Evolutionary conservation across 2,888 invertebrate species (phyloP), one percentile per base, ranked within the genome.

Genomic region (Ectemnius continuus): DNA sequence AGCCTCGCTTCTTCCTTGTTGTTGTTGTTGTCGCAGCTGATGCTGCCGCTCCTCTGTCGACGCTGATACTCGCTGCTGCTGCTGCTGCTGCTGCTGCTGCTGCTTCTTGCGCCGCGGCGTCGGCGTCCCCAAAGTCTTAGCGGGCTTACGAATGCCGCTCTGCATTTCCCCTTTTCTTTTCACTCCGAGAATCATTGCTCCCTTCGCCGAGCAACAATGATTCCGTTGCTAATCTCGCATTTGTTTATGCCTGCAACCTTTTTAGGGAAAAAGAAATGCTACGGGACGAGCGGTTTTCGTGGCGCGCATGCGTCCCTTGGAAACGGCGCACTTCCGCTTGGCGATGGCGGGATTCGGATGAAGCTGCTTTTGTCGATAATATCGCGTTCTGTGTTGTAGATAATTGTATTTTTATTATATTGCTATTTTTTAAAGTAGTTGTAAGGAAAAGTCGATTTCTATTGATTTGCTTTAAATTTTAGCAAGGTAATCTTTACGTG

Each of bases 81-180:
- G 83, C 70, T 70, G 65, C 65, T 85, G 85, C 80, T 85, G 84
- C 83, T 85, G 85, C 74, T 86, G 83, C 70, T 70, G 65, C 65
- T 75, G 83, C 79, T 85, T 87, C 85, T 88, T 88, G 84, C 87
- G 87, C 84, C 84, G 84, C 73, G 85, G 85, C 73, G 85, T 77
- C 78, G 81, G 85, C 82, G 84, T 85, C 36, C 8, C 36, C 36
- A 11, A 36, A 26, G 83, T 77, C 87, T 87, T 89, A 85, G 88
- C 88, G 88, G 87, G 88, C 85, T 87, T 88, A 84, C 80, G 81
- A 87, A 86, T 75, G 61, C 81, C 82, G 57, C 36, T 11, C 67
- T 85, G 82, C 84, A 85, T 86, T 47, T 45, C 47, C 61, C 48
- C 8, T 14, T 16, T 47, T n/a, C 47, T 47, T 47, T n/a, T 47